These are phyloP conservation scores for Crenichthys baileyi DNA, from an alignment of 2,797 vertebrate species.

Conservation along the genomic window DNA sequence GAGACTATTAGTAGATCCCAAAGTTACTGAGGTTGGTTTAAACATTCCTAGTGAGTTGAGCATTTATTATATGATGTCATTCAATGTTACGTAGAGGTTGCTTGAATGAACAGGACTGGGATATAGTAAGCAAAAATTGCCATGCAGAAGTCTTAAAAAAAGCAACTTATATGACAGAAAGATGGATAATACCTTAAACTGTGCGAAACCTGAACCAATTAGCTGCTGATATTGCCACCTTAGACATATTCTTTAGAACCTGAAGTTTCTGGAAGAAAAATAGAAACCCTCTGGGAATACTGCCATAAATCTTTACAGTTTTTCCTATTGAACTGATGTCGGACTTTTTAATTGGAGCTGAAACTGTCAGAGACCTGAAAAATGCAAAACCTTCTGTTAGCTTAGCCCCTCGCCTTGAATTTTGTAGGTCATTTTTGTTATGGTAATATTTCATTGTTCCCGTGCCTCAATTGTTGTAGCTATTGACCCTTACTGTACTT, in stretches of 20 bases:
- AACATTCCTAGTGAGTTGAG: constrained; percentile 8
- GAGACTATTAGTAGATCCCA: constrained; percentile 16
- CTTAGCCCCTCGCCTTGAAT: constrained; percentile 21
- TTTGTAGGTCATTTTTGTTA: constrained; percentile 12
- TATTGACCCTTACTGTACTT: constrained; percentile 28
- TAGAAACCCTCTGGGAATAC: constrained; percentile 51
- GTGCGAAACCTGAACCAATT: constrained; percentile 67
- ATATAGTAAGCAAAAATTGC: constrained; percentile 16
- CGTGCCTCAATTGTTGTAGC: neutral
- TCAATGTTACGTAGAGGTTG: neutral
- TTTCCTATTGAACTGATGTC: constrained; percentile 51
- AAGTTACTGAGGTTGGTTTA: constrained; percentile 35
- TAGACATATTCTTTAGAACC: constrained; percentile 49
- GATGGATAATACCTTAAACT: constrained; percentile 50
- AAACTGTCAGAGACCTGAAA: constrained; percentile 58
- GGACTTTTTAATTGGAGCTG: constrained; percentile 66
- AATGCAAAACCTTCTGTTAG: constrained; percentile 26
- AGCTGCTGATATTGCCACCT: constrained; percentile 59
- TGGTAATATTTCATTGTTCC: constrained; percentile 8
- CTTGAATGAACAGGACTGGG: constrained; percentile 25
- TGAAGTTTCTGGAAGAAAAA: constrained; percentile 13
- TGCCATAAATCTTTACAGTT: constrained; percentile 49
- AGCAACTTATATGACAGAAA: constrained; percentile 42
- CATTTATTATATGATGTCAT: neutral
- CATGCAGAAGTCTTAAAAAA: constrained; percentile 14